Conservation (phyloP, 2,113 vertebrate genomes). For the Plectropomus leopardus region DNA sequence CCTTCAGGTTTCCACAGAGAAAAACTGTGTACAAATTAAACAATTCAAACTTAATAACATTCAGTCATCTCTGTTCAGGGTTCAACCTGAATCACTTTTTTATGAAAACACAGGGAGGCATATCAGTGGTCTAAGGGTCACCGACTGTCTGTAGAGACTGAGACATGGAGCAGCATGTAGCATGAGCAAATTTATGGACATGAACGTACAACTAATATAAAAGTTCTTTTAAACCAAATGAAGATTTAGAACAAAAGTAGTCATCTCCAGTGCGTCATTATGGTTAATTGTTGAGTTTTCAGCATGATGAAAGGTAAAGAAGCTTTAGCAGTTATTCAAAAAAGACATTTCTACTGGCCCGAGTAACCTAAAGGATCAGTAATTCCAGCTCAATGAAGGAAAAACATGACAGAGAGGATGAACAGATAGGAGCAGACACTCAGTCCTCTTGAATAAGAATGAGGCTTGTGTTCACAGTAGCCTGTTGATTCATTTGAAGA, state of each 20-base stretch:
- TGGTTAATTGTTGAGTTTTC: constrained; percentile 23
- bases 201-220: constrained; percentile 42
- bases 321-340: constrained; percentile 20
- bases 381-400: constrained; percentile 8
- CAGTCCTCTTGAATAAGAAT: constrained; percentile 53
- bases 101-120: constrained; percentile 32
- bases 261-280: constrained; percentile 29
- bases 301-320: constrained; percentile 25
- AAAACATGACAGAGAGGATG: constrained; percentile 26
- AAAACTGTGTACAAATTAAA: constrained; percentile 16
- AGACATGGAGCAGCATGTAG: constrained; percentile 47
- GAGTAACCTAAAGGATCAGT: constrained; percentile 25
- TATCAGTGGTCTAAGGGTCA: constrained; percentile 9
- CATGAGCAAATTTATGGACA: constrained; percentile 27
- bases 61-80: constrained; percentile 24
- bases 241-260: constrained; percentile 31
- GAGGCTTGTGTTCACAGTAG: constrained; percentile 55
- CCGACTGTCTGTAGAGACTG: not conserved
- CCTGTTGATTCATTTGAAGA: constrained; percentile 45
- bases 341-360: constrained; percentile 36
- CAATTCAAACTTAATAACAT: constrained; percentile 16
- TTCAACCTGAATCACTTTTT: constrained; percentile 37
- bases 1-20: constrained; percentile 1
- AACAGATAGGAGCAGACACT: constrained; percentile 44
- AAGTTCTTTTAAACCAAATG: constrained; percentile 4